Conservation (phyloP, 2,888 invertebrate species). For the Mamestra brassicae region DNA sequence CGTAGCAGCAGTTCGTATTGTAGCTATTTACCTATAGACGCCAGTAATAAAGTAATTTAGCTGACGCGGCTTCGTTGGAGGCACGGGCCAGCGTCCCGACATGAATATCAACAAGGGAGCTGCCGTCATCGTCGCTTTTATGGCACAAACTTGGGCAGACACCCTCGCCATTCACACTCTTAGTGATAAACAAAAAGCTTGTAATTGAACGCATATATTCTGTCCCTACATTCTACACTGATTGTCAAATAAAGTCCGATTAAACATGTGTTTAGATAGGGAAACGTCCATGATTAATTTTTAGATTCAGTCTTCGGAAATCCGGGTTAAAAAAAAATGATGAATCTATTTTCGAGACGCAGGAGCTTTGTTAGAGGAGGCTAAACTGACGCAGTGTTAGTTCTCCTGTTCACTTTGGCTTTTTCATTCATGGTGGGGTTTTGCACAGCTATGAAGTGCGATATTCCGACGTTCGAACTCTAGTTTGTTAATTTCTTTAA, state of each 20-base stretch:
- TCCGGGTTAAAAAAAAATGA: not conserved
- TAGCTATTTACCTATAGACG: conserved; percentile 81
- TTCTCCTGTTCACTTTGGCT: not conserved
- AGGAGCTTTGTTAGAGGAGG: not conserved
- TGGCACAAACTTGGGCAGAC: conserved; percentile 72
- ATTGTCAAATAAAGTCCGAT: not conserved
- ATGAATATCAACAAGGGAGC: conserved; percentile 86
- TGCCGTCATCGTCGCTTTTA: conserved; percentile 70
- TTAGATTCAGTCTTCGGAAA: not conserved
- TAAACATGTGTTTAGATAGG: not conserved
- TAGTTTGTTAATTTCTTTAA: conserved; percentile 23
- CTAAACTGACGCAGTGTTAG: not conserved
- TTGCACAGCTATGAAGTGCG: not conserved
- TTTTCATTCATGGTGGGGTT: not conserved
- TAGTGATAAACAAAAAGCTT: conserved; percentile 59
- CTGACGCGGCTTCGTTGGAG: conserved; percentile 77
- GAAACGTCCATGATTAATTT: not conserved
- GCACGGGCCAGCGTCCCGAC: conserved; percentile 72
- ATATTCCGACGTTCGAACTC: conserved; percentile 10
- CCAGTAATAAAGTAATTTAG: conserved; percentile 86
- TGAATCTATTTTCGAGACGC: not conserved
- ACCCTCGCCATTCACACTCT: conserved; percentile 62
- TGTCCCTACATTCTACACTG: conserved; percentile 11
- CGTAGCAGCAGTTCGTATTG: conserved; percentile 59
- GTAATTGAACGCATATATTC: conserved; percentile 59